phyloP scores from a whole-genome alignment of 1,140 invertebrate species.

The Glossosoma conforme region DNA sequence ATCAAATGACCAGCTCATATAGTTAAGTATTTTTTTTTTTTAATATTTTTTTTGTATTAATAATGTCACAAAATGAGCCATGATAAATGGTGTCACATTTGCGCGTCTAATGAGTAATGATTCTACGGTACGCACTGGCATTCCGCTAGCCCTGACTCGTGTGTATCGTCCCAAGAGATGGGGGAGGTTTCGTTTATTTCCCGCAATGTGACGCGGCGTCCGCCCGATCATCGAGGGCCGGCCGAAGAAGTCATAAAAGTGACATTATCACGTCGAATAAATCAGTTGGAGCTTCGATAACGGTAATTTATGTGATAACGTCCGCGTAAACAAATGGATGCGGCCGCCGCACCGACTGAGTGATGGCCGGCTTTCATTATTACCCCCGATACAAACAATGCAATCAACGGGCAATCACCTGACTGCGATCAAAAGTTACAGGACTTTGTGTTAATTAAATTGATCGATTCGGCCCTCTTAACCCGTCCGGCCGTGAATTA shows the following conservation, averaged over 20 bases:
- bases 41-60: too few relatives aligned
- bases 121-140: neutral
- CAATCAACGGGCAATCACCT: conserved; percentile 9
- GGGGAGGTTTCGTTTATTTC: too few relatives aligned
- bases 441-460: too few relatives aligned
- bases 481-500: too few relatives aligned
- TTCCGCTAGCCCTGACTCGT: too few relatives aligned
- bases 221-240: conserved; percentile 13
- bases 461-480: too few relatives aligned
- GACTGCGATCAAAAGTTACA: too few relatives aligned
- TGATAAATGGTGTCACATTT: neutral
- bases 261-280: conserved; percentile 29
- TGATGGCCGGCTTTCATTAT: conserved; percentile 18
- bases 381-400: conserved; percentile 15
- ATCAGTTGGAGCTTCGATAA: conserved; percentile 31
- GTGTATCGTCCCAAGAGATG: too few relatives aligned
- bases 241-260: conserved; percentile 26
- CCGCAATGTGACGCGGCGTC: too few relatives aligned
- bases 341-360: conserved; percentile 19
- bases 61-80: too few relatives aligned
- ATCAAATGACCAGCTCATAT: too few relatives aligned
- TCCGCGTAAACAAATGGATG: conserved; percentile 26
- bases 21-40: too few relatives aligned
- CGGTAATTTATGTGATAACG: conserved; percentile 30
- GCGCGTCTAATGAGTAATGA: neutral